Conservation (phyloP, 2,797 vertebrate genomes). For the Mastacembelus armatus region DNA sequence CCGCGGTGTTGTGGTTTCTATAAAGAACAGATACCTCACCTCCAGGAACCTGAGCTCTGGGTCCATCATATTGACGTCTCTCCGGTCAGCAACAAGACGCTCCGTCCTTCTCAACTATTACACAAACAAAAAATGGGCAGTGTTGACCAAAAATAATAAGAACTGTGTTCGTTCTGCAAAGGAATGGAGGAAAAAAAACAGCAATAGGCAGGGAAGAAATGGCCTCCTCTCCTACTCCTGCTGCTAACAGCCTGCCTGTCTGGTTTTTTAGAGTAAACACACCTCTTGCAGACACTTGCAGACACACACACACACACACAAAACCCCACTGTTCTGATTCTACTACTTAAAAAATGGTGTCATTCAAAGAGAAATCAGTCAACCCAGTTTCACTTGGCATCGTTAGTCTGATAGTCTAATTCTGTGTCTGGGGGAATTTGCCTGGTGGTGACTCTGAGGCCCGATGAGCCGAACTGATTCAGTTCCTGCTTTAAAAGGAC, state of each 20-base stretch:
- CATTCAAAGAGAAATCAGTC: conserved; percentile 72
- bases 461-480: conserved; percentile 20
- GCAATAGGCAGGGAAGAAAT: not conserved
- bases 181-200: not conserved
- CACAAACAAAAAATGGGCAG: not conserved
- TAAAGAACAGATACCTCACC: conserved; percentile 63
- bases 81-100: conserved; percentile 1
- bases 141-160: conserved; percentile 1
- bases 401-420: conserved; percentile 56
- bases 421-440: conserved; percentile 48
- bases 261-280: conserved; percentile 65
- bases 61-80: conserved; percentile 56
- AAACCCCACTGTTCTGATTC: conserved; percentile 62
- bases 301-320: conserved; percentile 21
- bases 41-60: conserved; percentile 72
- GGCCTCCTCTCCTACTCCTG: conserved; percentile 21
- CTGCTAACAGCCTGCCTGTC: conserved; percentile 35
- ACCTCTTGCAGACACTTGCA: conserved; percentile 40
- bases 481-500: conserved; percentile 19
- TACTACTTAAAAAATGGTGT: conserved; percentile 67
- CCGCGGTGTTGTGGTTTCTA: not conserved
- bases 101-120: not conserved
- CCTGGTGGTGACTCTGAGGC: conserved; percentile 27
- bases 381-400: conserved; percentile 71
- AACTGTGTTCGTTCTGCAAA: not conserved